Evolutionary conservation across 2,888 invertebrate genomes (phyloP).

Genomic region (Cinara cedri): DNA sequence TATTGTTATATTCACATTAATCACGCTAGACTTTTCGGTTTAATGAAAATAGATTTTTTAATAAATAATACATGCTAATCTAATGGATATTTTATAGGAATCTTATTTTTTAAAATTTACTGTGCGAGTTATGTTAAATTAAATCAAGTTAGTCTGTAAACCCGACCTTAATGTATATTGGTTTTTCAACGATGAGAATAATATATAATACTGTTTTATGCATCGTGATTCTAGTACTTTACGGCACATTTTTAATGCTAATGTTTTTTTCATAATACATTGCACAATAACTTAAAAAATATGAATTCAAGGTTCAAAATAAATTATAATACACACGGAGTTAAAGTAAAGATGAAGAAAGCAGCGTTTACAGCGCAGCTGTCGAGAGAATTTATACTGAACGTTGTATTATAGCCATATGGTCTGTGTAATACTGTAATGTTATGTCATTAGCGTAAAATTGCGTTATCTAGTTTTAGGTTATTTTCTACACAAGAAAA

Average conservation of each 20-base stretch:
- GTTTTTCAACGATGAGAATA: conserved; percentile 4
- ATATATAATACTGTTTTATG: conserved; percentile 35
- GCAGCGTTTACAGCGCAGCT: conserved; percentile 24
- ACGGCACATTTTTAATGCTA: not conserved
- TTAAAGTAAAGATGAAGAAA: conserved; percentile 13
- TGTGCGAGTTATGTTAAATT: conserved; percentile 3
- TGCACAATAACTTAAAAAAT: not conserved
- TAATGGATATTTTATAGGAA: not conserved
- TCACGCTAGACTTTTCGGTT: conserved; percentile 54
- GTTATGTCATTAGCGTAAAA: conserved; percentile 38
- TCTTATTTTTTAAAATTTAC: not conserved
- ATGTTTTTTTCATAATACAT: conserved; percentile 9
- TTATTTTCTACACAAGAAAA: conserved; percentile 24
- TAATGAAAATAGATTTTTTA: conserved; percentile 41
- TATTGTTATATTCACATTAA: conserved; percentile 54
- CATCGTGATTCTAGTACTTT: conserved; percentile 2
- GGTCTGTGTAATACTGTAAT: conserved; percentile 25
- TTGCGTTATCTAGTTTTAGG: conserved; percentile 31
- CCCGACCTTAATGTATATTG: not conserved
- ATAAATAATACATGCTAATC: not conserved
- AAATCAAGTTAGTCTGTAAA: conserved; percentile 7
- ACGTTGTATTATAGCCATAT: conserved; percentile 8
- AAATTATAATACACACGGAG: not conserved
- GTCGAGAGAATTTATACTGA: conserved; percentile 21
- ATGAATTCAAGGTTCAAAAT: conserved; percentile 20